A percentile compares a stretch with the other conserved stretches of the same genome.
These are phyloP conservation scores for Coregonus ussuriensis DNA, from an alignment of 2,797 vertebrate species.

Conservation along the genomic window DNA sequence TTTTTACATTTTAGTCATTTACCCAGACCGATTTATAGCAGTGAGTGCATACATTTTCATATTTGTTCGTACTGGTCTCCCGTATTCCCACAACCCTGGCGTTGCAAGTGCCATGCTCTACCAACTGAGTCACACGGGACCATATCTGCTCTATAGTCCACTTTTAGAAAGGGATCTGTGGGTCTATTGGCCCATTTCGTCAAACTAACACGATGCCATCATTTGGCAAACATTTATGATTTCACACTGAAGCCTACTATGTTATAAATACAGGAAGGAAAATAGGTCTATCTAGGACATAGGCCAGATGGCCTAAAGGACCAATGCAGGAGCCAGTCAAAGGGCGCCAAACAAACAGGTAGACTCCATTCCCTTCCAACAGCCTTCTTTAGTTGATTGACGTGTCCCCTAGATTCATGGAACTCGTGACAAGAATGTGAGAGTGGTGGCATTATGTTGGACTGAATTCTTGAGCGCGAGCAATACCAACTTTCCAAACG, in stretches of 20 bases:
- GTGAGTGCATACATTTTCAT: too few species aligned
- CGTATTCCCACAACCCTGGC: too few species aligned
- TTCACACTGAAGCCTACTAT: background rate
- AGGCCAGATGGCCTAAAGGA: background rate
- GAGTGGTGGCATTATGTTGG: conserved; percentile 68
- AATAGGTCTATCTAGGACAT: background rate
- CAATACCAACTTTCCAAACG: conserved; percentile 76
- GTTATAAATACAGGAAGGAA: background rate
- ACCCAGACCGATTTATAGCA: too few species aligned
- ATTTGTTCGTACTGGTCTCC: too few species aligned
- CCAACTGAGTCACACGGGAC: too few species aligned
- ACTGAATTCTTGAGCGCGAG: conserved; percentile 57
- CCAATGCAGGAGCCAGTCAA: conserved; percentile 11
- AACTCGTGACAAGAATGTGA: conserved; percentile 69
- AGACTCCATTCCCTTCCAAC: conserved; percentile 55
- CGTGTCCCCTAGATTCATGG: conserved; percentile 63
- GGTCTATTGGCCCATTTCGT: too few species aligned
- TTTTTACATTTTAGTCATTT: too few species aligned
- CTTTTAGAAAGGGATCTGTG: too few species aligned
- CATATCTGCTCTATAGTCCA: too few species aligned
- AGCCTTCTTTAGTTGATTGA: conserved; percentile 68
- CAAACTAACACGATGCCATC: too few species aligned
- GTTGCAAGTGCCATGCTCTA: too few species aligned
- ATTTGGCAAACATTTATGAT: background rate
- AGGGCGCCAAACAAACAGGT: conserved; percentile 55